Base-by-base conservation (phyloP, 2,888 invertebrate genomes). In the Melangyna quadrimaculata region DNA sequence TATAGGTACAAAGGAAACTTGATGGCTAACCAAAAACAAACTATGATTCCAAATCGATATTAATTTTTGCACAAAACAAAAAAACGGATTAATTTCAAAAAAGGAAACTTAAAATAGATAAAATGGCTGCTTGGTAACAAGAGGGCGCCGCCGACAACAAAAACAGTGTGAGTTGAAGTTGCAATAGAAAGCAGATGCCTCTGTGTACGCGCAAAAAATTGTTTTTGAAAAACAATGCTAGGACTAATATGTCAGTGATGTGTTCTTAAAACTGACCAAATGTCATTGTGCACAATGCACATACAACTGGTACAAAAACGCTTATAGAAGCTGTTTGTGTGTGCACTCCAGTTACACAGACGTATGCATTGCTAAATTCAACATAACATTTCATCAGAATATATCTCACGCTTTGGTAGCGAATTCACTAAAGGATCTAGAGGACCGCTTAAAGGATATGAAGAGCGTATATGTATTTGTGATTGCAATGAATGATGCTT, bases 401-500 rank as follows among this genome's bases (percentile, higher is more conserved):
- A 51, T 48, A n/a, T 14, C 70, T 67, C 65, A 24, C 74, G 55
- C 75, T 63, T 53, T 40, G 35, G 48, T 37, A 65, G 14, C 43
- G 14, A 17, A 17, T 17, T 17, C 29, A 22, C 10, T 10, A 51
- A 45, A 27, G 69, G 51, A 74, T 27, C 53, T 55, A 63, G 12
- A 24, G 48, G n/a, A 65, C 53, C 37, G 55, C 73, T 73, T 69
- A 83, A 40, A 57, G 72, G 59, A 78, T n/a, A n/a, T 70, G 63
- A 63, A 69, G 55, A 35, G 63, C 35, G 48, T 48, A 43, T 63
- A 43, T 72, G 67, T 40, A 37, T 43, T 53, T 69, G 69, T 74
- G 73, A 82, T 82, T 73, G 73, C 72, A 78, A 78, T 77, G 65
- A 57, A 67, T 67, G 77, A 81, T 67, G 51, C 57, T 67, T 35